These are phyloP conservation scores for Sphaeramia orbicularis DNA, from an alignment of 2,797 vertebrate genomes.

Conservation along the genomic window DNA sequence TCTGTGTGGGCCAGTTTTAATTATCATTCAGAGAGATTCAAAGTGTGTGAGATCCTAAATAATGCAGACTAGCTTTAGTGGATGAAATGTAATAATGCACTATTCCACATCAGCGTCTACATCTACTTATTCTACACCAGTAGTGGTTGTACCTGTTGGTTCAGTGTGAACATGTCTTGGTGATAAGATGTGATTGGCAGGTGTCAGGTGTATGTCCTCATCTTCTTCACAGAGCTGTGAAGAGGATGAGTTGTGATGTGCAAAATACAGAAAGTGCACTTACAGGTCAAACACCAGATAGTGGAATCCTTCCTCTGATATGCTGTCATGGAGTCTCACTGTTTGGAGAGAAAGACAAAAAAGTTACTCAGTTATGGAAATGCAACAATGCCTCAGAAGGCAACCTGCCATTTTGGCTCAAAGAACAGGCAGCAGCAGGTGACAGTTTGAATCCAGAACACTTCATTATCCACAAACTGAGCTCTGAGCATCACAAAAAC, in stretches of 20 bases:
- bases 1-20: slow-evolving; percentile 2
- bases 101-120: too few relatives aligned
- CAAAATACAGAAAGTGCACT: slow-evolving; percentile 65
- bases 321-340: slow-evolving; percentile 81
- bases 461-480: background rate
- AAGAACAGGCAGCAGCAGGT: background rate
- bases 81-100: too few relatives aligned
- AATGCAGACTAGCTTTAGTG: too few relatives aligned
- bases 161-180: background rate
- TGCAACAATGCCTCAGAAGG: background rate
- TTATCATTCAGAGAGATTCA: background rate
- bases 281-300: slow-evolving; percentile 95
- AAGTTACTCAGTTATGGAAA: slow-evolving; percentile 9
- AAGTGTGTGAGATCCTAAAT: background rate
- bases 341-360: slow-evolving; percentile 6
- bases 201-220: background rate
- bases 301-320: slow-evolving; percentile 94
- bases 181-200: slow-evolving; percentile 11
- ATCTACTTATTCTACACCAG: too few relatives aligned
- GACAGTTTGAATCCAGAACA: slow-evolving; percentile 4
- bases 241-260: slow-evolving; percentile 1
- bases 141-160: slow-evolving; percentile 1
- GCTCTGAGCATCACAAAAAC: background rate
- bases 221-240: background rate
- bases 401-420: background rate